These are phyloP conservation scores for Bufo bufo DNA, from an alignment of 2,113 vertebrate species.

Conservation along the genomic window DNA sequence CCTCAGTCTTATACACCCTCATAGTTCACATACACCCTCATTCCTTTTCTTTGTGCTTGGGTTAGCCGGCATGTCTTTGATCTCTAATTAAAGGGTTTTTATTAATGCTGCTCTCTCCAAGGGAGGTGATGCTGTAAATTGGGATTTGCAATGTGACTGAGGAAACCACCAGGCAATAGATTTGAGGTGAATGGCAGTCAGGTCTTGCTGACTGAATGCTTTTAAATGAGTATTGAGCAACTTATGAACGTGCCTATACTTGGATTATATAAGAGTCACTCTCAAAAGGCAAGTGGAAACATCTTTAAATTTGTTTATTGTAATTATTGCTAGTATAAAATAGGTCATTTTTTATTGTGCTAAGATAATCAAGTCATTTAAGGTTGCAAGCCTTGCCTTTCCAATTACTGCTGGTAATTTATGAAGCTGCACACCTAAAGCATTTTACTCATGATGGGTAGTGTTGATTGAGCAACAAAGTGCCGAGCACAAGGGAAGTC, in stretches of 20 bases:
- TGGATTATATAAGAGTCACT: neutral
- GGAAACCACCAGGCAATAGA: constrained; percentile 33
- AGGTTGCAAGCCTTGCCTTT: neutral
- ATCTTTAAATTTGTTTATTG: neutral
- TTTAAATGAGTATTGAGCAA: constrained; percentile 26
- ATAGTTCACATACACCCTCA: constrained; percentile 10
- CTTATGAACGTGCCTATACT: constrained; percentile 33
- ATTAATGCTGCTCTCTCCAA: constrained; percentile 47
- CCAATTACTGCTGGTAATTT: neutral
- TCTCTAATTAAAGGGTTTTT: constrained; percentile 48
- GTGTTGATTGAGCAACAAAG: too few species aligned
- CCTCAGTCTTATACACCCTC: neutral
- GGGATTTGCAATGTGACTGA: constrained; percentile 46
- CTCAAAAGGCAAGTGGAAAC: neutral
- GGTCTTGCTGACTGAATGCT: constrained; percentile 26
- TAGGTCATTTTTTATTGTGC: neutral
- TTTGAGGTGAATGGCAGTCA: constrained; percentile 24
- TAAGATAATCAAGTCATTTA: neutral
- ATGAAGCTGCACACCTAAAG: too few species aligned
- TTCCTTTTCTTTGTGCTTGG: constrained; percentile 12
- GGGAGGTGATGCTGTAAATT: constrained; percentile 35
- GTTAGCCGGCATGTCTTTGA: constrained; percentile 40
- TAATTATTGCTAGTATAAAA: neutral
- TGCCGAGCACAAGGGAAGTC: too few species aligned
- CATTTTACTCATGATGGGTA: too few species aligned